phyloP scores from a whole-genome alignment of 2,113 vertebrate genomes.

The Mastomys coucha region DNA sequence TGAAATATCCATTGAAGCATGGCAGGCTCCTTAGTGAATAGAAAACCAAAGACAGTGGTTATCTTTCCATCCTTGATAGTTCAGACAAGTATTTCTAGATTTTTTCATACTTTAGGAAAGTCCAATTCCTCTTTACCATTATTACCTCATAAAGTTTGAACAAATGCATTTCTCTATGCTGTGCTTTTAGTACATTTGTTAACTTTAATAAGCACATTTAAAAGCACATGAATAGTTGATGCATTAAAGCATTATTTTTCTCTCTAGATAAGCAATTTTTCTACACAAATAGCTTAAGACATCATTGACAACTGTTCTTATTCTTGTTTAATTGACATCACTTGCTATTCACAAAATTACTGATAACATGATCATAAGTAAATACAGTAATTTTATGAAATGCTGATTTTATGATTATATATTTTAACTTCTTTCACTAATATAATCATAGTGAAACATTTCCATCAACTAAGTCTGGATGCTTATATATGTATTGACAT shows the following conservation, averaged over 20 bases:
- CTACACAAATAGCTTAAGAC: neutral
- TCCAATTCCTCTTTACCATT: neutral
- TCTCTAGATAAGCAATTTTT: neutral
- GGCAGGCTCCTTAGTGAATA: neutral
- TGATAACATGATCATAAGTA: neutral
- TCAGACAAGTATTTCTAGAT: neutral
- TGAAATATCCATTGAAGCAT: neutral
- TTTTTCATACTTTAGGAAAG: neutral
- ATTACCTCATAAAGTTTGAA: neutral
- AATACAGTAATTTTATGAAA: neutral
- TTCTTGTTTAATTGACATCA: neutral
- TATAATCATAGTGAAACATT: neutral
- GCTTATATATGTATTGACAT: neutral
- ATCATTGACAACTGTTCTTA: neutral
- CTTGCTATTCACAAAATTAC: neutral
- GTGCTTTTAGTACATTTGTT: neutral
- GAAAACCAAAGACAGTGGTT: neutral
- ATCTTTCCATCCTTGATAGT: neutral
- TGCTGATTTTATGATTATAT: neutral
- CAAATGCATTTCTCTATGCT: neutral
- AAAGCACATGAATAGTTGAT: neutral
- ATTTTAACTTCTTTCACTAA: neutral
- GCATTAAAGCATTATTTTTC: neutral
- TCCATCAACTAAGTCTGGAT: neutral
- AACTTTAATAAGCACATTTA: neutral